These are phyloP conservation scores for Leptinotarsa peninsularis DNA, from an alignment of 2,888 invertebrate species.

Conservation along the genomic window DNA sequence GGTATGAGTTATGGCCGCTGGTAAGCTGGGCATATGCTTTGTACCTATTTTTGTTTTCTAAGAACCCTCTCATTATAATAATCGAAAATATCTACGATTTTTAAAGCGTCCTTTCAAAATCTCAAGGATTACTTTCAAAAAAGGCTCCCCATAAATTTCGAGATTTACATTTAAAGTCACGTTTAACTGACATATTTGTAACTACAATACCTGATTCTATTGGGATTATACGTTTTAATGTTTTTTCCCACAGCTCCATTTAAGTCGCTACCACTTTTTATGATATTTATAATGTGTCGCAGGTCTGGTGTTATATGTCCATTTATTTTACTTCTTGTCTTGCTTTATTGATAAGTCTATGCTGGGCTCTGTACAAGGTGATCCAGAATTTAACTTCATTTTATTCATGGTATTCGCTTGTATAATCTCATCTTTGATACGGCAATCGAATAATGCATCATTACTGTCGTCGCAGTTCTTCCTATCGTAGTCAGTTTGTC, in stretches of 20 bases:
- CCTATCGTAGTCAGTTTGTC: not conserved
- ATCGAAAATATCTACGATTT: slow-evolving; percentile 18
- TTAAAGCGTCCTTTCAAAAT: slow-evolving; percentile 29
- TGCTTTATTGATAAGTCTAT: slow-evolving; percentile 19
- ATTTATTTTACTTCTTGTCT: slow-evolving; percentile 21
- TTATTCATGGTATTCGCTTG: slow-evolving; percentile 9
- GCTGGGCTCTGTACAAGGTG: slow-evolving; percentile 17
- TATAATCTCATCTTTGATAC: slow-evolving; percentile 3
- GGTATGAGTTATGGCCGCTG: not conserved
- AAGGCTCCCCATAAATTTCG: slow-evolving; percentile 36
- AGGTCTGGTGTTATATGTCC: slow-evolving; percentile 22
- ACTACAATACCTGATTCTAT: slow-evolving; percentile 41
- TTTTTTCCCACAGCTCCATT: slow-evolving; percentile 33
- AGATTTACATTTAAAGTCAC: slow-evolving; percentile 42
- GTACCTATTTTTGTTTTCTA: slow-evolving; percentile 11
- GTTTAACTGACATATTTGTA: slow-evolving; percentile 39
- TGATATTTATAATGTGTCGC: slow-evolving; percentile 27
- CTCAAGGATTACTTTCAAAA: slow-evolving; percentile 37
- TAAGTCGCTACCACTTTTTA: slow-evolving; percentile 36
- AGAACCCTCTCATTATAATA: slow-evolving; percentile 17
- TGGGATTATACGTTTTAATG: slow-evolving; percentile 40
- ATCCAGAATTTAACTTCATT: slow-evolving; percentile 5
- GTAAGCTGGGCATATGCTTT: not conserved
- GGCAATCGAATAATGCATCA: slow-evolving; percentile 1
- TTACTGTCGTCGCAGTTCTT: slow-evolving; percentile 2